Percentiles rank a stretch among this genome's conserved stretches.
These are phyloP conservation scores for Rhabdomys dilectus DNA, from an alignment of 2,113 vertebrate species.

Conservation along the genomic window DNA sequence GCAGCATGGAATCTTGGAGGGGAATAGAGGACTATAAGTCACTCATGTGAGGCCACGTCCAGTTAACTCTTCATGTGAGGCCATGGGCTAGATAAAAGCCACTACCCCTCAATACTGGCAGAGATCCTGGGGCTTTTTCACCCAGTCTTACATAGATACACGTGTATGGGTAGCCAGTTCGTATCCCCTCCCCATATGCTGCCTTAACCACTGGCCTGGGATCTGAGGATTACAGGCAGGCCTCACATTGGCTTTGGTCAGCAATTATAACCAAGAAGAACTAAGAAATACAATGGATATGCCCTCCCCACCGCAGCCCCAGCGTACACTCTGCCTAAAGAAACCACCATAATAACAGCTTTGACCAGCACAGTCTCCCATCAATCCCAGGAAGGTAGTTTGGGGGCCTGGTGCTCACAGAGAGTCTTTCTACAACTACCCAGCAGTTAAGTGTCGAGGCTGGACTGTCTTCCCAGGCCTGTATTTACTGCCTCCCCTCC, in stretches of 20 bases:
- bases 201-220: not conserved
- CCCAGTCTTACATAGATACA: not conserved
- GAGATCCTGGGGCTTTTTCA: not conserved
- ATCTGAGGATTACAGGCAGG: not conserved
- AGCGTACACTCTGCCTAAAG: not conserved
- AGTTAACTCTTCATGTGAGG: not conserved
- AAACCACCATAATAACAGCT: not conserved
- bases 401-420: not conserved
- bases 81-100: not conserved
- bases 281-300: not conserved
- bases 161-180: not conserved
- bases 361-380: not conserved
- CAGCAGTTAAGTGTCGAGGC: not conserved
- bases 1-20: not conserved
- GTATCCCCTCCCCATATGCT: accelerated
- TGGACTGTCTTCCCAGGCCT: not conserved
- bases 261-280: not conserved
- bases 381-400: not conserved
- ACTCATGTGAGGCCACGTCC: not conserved
- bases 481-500: not conserved
- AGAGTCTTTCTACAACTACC: not conserved
- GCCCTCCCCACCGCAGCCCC: too few species aligned
- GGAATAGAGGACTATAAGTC: not conserved
- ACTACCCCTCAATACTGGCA: not conserved
- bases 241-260: not conserved